Percentiles rank a stretch among this genome's conserved stretches.
phyloP scores from a whole-genome alignment of 2,888 invertebrate species.

The Sepioteuthis lessoniana region DNA sequence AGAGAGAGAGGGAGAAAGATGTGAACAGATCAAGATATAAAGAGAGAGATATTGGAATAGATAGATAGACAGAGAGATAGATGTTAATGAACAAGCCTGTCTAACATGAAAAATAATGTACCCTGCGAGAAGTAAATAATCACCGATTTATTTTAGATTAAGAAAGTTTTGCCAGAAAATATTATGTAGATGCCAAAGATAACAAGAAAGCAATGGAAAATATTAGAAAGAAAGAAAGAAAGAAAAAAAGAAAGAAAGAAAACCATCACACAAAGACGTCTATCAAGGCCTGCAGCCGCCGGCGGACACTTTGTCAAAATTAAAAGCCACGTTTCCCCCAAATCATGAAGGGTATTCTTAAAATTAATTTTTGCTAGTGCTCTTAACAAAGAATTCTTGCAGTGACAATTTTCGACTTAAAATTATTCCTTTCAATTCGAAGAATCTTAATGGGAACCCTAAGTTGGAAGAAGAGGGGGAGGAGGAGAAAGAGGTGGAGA shows the following conservation, averaged over 20 bases:
- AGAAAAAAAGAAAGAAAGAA: neutral
- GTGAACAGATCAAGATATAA: too few relatives aligned
- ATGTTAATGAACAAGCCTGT: neutral
- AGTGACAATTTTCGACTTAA: constrained; percentile 21
- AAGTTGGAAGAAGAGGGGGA: neutral
- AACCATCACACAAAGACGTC: neutral
- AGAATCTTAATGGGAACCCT: neutral
- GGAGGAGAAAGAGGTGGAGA: neutral
- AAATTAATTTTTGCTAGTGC: constrained; percentile 33
- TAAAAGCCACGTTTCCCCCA: neutral
- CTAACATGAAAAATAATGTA: neutral
- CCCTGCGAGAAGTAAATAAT: neutral
- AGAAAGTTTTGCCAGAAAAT: neutral
- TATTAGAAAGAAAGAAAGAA: neutral
- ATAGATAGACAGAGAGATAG: neutral
- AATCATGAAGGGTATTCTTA: neutral
- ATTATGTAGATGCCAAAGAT: neutral
- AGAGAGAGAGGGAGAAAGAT: too few relatives aligned
- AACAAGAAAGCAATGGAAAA: neutral
- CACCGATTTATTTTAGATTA: neutral
- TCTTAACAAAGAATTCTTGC: constrained; percentile 33
- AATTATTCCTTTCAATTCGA: neutral
- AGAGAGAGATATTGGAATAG: too few relatives aligned
- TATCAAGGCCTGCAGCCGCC: neutral
- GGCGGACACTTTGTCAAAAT: constrained; percentile 8